phyloP scores from a whole-genome alignment of 2,797 vertebrate species.

The Tapera naevia region DNA sequence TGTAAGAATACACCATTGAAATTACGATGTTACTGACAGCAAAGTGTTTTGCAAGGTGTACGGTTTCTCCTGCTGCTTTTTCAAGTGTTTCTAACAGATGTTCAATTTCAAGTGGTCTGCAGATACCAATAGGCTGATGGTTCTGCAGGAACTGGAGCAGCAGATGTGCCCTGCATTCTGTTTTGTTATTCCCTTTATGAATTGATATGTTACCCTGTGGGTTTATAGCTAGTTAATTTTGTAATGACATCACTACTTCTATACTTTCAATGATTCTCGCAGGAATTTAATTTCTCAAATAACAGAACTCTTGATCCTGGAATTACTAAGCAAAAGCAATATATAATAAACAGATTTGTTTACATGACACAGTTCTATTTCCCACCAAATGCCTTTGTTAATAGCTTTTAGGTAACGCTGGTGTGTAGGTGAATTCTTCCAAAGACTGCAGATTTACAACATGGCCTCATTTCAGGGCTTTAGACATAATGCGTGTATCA shows the following conservation, averaged over 20 bases:
- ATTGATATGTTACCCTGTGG: constrained; percentile 25
- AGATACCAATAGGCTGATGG: constrained; percentile 54
- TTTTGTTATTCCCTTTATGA: constrained; percentile 62
- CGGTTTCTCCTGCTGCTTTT: constrained; percentile 54
- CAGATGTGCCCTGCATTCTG: constrained; percentile 60
- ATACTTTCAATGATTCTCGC: neutral
- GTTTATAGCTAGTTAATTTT: constrained; percentile 60
- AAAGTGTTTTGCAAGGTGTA: constrained; percentile 57
- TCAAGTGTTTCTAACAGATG: constrained; percentile 65
- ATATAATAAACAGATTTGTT: constrained; percentile 46
- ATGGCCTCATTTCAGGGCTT: neutral
- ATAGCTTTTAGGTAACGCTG: constrained; percentile 8
- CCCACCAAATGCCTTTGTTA: neutral
- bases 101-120: constrained; percentile 66
- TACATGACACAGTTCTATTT: neutral
- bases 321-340: neutral
- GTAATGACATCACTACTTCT: constrained; percentile 61
- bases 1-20: neutral
- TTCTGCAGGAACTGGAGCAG: constrained; percentile 37
- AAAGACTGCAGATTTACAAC: neutral
- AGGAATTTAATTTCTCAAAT: constrained; percentile 53
- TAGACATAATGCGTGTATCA: neutral
- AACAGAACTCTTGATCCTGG: constrained; percentile 51
- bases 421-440: neutral
- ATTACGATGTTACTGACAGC: constrained; percentile 12